phyloP scores from a whole-genome alignment of 1,140 invertebrate genomes.

The Asbolus verrucosus region DNA sequence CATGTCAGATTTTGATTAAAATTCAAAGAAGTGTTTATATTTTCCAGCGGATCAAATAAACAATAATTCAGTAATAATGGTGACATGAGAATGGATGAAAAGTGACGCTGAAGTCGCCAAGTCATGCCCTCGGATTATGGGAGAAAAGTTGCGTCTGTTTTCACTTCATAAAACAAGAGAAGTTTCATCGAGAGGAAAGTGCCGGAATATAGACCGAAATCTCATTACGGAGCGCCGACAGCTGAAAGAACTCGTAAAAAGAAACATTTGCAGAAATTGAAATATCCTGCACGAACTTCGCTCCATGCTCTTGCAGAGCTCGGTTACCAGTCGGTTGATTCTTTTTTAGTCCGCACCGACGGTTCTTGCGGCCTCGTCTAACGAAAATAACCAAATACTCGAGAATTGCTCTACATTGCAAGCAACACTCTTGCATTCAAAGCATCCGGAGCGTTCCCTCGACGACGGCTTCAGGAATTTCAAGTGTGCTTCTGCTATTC shows the following conservation, averaged over 20 bases:
- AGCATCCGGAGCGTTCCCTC: slow-evolving; percentile 16
- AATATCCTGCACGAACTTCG: not conserved
- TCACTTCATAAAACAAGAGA: slow-evolving; percentile 30
- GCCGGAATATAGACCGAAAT: slow-evolving; percentile 11
- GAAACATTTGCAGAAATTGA: slow-evolving; percentile 29
- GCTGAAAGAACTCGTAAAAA: slow-evolving; percentile 5
- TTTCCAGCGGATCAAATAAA: slow-evolving; percentile 23
- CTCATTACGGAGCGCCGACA: slow-evolving; percentile 5
- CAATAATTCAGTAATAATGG: slow-evolving; percentile 13
- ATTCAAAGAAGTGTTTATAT: slow-evolving; percentile 33
- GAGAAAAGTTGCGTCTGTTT: slow-evolving; percentile 1
- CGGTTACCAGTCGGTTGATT: too few species aligned
- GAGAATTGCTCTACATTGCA: slow-evolving; percentile 5
- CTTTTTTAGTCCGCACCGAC: too few species aligned
- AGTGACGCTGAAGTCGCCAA: too few species aligned
- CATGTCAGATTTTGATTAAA: slow-evolving; percentile 23
- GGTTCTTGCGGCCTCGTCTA: too few species aligned
- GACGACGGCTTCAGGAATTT: slow-evolving; percentile 12
- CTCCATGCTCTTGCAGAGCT: too few species aligned
- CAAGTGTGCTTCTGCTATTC: slow-evolving; percentile 14
- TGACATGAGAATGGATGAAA: not conserved
- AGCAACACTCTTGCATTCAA: slow-evolving; percentile 2
- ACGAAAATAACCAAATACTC: not conserved
- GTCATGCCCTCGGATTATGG: slow-evolving; percentile 22
- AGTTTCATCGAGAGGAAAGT: not conserved